Evolutionary conservation across 2,888 invertebrate species (phyloP), one percentile per base, ranked within the genome.

Genomic region (Nymphalis polychloros): DNA sequence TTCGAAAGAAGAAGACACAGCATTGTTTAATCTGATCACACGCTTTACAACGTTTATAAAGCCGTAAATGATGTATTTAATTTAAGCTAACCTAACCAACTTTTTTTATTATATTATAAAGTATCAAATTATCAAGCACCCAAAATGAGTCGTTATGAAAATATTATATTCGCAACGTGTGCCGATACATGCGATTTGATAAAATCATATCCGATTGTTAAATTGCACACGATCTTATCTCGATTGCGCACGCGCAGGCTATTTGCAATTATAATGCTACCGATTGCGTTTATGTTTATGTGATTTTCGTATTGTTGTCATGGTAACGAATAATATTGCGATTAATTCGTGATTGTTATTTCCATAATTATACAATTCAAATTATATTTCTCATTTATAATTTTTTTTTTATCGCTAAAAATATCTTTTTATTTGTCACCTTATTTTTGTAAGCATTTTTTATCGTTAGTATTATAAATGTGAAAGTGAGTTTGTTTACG

Each of bases 211-310:
- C 3, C 47, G 60, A 50, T 47, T 55, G 52, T 55, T 48, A 63
- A 53, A 53, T 16, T 48, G 27, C 13, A n/a, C 13, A 31, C 41
- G 63, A 63, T 63, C n/a, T 48, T 64, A 64, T 60, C 59, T n/a
- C 20, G 55, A n/a, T 3, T 35, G 48, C 59, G 35, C 62, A 62
- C 57, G 62, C 57, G 67, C 67, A 57, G 23, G 23, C 49, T 20
- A 46, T 62, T 62, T 67, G 62, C 62, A 61, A 61, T 66, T 66
- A 66, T 66, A 62, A 57, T 62, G 20, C 59, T 20, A 31, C 50
- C 63, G 71, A 71, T 71, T 72, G 66, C 68, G 49, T 65, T 53
- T 59, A 53, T 66, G 66, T 66, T 62, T 53, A 52, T 66, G 35
- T 55, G 10, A 59, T 59, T 64, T 64, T 64, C 20, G 41, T 50